Evolutionary conservation across 2,797 vertebrate genomes (phyloP).

Genomic region (Nothura maculosa): DNA sequence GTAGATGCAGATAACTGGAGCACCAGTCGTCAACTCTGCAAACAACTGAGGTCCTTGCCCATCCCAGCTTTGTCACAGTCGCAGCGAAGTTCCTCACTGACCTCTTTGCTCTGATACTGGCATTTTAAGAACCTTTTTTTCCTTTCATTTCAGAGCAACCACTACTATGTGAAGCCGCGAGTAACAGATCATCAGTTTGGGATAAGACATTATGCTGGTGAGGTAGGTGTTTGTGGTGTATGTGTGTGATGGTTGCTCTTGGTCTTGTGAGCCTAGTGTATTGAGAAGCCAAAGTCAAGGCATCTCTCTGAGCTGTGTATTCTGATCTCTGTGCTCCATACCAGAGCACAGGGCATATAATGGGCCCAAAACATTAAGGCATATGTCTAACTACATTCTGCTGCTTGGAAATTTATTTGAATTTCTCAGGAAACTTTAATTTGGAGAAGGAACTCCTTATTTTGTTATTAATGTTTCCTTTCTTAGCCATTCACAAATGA

Average conservation of each 20-base stretch:
- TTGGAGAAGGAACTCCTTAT: background rate
- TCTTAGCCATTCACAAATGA: background rate
- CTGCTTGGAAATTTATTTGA: background rate
- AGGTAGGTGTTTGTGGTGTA: conserved; percentile 81
- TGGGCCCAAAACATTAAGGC: background rate
- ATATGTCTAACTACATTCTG: background rate
- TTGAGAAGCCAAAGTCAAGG: background rate
- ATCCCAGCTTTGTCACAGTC: conserved; percentile 33
- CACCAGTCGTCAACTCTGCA: conserved; percentile 34
- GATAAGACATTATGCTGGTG: conserved; percentile 94
- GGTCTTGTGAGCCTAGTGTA: background rate
- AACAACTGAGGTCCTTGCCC: conserved; percentile 21
- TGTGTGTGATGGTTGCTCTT: background rate
- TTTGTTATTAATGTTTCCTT: background rate
- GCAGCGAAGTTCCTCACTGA: background rate
- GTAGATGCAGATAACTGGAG: conserved; percentile 7
- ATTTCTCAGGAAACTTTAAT: background rate
- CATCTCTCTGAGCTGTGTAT: background rate
- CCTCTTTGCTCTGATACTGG: background rate
- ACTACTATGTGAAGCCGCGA: conserved; percentile 92
- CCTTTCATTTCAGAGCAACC: conserved; percentile 85
- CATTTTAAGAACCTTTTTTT: background rate
- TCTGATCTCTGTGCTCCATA: background rate
- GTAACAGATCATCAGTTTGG: conserved; percentile 94
- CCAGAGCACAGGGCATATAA: background rate